A percentile compares a stretch with the other conserved stretches of the same genome.
These are phyloP conservation scores for Dysdera silvatica DNA, from an alignment of 1,140 invertebrate species.

Conservation along the genomic window DNA sequence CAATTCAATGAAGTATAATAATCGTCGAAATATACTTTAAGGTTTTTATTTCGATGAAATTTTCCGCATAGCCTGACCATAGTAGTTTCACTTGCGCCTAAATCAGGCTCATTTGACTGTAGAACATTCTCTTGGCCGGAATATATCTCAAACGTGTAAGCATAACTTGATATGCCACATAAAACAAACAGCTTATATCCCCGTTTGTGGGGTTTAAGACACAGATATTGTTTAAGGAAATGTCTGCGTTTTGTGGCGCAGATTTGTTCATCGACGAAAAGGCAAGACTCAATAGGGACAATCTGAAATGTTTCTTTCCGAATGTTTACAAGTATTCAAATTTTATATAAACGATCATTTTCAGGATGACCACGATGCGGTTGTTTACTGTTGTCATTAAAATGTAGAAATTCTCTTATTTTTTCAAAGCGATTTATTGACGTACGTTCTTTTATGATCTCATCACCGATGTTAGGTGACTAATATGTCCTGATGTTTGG, in stretches of 20 bases:
- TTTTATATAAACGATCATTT: background rate
- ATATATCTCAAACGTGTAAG: conserved; percentile 1
- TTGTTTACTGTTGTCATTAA: background rate
- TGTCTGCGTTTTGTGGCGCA: background rate
- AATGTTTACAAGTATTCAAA: background rate
- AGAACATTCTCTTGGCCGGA: too few species aligned
- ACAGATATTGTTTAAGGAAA: background rate
- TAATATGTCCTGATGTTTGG: background rate
- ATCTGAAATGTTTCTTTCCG: background rate
- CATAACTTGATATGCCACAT: background rate
- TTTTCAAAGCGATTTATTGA: background rate
- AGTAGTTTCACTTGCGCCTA: too few species aligned
- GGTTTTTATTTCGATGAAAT: background rate
- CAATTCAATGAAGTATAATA: background rate
- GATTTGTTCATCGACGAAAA: background rate
- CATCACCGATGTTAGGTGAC: background rate
- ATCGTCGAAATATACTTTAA: background rate
- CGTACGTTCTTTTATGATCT: background rate
- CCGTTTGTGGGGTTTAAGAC: background rate
- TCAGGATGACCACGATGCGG: background rate
- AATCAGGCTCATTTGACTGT: too few species aligned
- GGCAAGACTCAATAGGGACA: background rate
- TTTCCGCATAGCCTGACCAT: too few species aligned
- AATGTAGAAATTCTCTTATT: background rate
- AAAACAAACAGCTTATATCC: background rate